Base-by-base conservation (phyloP, 2,888 invertebrate species). In the Volucella bombylans region DNA sequence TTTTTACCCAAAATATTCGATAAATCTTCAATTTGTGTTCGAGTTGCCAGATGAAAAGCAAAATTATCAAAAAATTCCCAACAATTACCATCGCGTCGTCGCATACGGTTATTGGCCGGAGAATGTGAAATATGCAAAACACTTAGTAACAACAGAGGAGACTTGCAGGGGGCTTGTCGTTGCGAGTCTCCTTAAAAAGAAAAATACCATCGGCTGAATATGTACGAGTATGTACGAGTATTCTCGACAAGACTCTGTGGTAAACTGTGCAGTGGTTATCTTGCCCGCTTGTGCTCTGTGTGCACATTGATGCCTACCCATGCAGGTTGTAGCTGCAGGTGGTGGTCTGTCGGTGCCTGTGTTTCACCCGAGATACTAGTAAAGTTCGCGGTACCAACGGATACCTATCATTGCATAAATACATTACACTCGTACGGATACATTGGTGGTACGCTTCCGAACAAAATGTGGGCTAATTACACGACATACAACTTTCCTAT, bases 391-490 rank as follows among this genome's bases (percentile, higher is more conserved):
- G 1, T 31, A 31, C 31, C 31, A 31, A 31, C 31, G 31, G 31
- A 31, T 31, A 31, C 31, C 31, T 69, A 39, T 59, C 59, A 76
- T 69, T 74, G 69, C 69, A 31, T 39, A 23, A 45, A 59, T 54
- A 54, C n/a, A n/a, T n/a, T n/a, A n/a, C 31, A 31, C 6, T 31
- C 31, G n/a, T 38, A 61, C 45, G 39, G 61, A 52, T 39, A 41
- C 73, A 68, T 67, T 72, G 68, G 65, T 23, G 57, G 64, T 73
- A 49, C 14, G 14, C 52, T 68, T 31, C 61, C 23, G 61, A 67
- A 62, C 69, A 50, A 67, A 83, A 83, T 74, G 80, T 83, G 74
- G 80, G 83, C 83, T 80, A 83, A 83, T 83, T 80, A 83, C 67
- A 78, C 77, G 82, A 67, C 54, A 67, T 77, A 67, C 50, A 50